phyloP scores from a whole-genome alignment of 2,113 vertebrate species.

The Lamprotornis superbus region DNA sequence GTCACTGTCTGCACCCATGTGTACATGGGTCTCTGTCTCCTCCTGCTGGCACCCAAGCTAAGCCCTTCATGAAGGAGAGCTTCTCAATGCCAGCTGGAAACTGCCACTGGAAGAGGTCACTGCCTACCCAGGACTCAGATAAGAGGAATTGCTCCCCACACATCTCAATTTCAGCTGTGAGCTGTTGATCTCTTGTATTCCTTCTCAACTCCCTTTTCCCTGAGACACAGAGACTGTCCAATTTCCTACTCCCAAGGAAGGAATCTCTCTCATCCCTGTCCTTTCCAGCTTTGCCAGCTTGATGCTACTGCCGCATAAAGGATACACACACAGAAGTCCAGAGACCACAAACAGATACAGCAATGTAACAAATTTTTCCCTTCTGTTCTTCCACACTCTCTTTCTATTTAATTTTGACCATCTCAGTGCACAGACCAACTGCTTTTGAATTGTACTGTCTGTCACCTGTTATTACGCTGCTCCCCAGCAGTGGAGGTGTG shows the following conservation, averaged over 20 bases:
- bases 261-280: background rate
- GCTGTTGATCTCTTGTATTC: background rate
- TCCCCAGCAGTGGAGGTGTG: background rate
- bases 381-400: background rate
- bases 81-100: background rate
- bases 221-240: background rate
- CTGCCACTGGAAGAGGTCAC: background rate
- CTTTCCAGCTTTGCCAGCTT: background rate
- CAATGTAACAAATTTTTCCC: fast-evolving
- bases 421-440: background rate
- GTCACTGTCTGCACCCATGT: background rate
- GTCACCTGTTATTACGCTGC: background rate
- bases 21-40: background rate
- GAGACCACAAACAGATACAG: background rate
- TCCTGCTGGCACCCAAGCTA: background rate
- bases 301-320: background rate
- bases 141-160: background rate
- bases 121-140: fast-evolving
- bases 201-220: background rate
- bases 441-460: background rate
- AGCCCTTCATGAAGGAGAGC: background rate
- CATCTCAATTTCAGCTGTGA: background rate
- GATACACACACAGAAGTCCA: background rate
- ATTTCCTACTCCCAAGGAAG: background rate
- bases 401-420: background rate